These are phyloP conservation scores for Noctua pronuba DNA, from an alignment of 2,888 invertebrate genomes.

Conservation along the genomic window DNA sequence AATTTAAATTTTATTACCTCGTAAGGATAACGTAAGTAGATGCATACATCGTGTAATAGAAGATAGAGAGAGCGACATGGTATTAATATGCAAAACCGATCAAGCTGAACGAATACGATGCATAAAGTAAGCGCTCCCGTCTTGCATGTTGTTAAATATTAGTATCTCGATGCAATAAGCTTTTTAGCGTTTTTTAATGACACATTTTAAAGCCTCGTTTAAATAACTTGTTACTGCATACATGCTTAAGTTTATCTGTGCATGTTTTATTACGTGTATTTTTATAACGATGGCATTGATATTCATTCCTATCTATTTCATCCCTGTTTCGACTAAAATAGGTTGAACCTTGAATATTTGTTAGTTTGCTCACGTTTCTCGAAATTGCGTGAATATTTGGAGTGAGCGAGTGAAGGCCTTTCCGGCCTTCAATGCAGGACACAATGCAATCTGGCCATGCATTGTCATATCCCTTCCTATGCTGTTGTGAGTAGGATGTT, in stretches of 20 bases:
- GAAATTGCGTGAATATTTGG: conserved; percentile 6
- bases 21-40: conserved; percentile 29
- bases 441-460: conserved; percentile 22
- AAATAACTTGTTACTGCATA: conserved; percentile 50
- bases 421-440: neutral
- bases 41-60: conserved; percentile 52
- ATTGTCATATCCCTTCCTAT: conserved; percentile 20
- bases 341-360: neutral
- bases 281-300: conserved; percentile 19
- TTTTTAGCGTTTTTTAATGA: conserved; percentile 60
- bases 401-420: conserved; percentile 1
- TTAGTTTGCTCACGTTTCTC: conserved; percentile 12
- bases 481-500: neutral
- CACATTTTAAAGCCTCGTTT: conserved; percentile 48
- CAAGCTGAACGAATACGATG: conserved; percentile 77
- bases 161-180: conserved; percentile 52
- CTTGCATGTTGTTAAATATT: conserved; percentile 66
- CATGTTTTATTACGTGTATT: conserved; percentile 11
- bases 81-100: conserved; percentile 84
- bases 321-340: conserved; percentile 2
- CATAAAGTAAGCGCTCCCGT: conserved; percentile 70
- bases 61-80: conserved; percentile 54
- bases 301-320: conserved; percentile 21
- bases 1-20: conserved; percentile 36
- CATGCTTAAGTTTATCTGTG: conserved; percentile 26